Conservation (phyloP, 2,888 invertebrate species). For the Taphrorychus bicolor region DNA sequence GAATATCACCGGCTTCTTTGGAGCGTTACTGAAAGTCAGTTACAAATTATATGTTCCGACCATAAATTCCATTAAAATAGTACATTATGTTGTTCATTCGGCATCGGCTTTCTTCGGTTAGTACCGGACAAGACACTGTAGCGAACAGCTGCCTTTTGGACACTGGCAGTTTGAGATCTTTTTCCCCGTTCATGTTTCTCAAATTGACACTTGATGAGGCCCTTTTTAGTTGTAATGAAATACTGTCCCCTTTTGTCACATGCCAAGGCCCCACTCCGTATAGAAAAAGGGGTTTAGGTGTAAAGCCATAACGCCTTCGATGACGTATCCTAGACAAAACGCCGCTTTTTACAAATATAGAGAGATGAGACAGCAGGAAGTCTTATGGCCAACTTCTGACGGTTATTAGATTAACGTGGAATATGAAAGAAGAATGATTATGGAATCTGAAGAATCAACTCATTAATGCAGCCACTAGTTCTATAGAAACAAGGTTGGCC, state of each 20-base stretch:
- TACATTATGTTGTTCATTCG: constrained; percentile 46
- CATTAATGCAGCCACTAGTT: no score
- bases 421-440: no score
- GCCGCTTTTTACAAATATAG: no score
- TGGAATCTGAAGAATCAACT: no score
- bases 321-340: constrained; percentile 50
- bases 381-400: no score
- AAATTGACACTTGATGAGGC: constrained; percentile 60
- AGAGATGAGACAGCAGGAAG: no score
- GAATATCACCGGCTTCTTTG: constrained; percentile 57
- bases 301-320: constrained; percentile 60
- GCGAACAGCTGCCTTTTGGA: constrained; percentile 60
- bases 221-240: constrained; percentile 60
- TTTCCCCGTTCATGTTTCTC: constrained; percentile 53
- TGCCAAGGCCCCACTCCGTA: constrained; percentile 63
- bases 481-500: no score
- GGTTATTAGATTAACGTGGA: no score
- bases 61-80: neutral
- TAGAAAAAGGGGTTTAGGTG: constrained; percentile 61
- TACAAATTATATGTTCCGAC: neutral
- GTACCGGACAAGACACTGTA: constrained; percentile 60
- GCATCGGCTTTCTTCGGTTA: constrained; percentile 46
- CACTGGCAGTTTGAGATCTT: constrained; percentile 59
- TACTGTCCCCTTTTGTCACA: constrained; percentile 59
- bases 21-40: constrained; percentile 39